These are phyloP conservation scores for Axea sp. DNA, from an alignment of 2,888 invertebrate genomes.

Conservation along the genomic window DNA sequence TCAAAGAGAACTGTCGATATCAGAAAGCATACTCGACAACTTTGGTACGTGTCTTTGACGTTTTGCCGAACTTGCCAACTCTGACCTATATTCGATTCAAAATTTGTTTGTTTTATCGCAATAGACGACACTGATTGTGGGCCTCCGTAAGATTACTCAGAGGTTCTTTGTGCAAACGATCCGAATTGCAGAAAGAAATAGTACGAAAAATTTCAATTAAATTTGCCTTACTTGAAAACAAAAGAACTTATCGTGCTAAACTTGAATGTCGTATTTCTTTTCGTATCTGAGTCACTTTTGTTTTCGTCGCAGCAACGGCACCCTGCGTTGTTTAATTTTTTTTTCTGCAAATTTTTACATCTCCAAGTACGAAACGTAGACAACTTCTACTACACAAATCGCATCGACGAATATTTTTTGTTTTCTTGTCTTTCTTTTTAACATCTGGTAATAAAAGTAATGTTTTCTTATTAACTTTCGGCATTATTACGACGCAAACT, in stretches of 20 bases:
- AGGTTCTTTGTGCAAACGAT: slow-evolving; percentile 23
- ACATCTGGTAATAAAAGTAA: too few species aligned
- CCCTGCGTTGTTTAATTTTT: too few species aligned
- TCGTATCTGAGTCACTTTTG: too few species aligned
- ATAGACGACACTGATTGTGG: slow-evolving; percentile 9
- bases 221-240: slow-evolving; percentile 6
- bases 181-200: slow-evolving; percentile 13
- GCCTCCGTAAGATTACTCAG: neutral
- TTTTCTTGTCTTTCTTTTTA: too few species aligned
- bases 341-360: too few species aligned
- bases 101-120: slow-evolving; percentile 57
- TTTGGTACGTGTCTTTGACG: slow-evolving; percentile 47
- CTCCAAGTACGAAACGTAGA: too few species aligned
- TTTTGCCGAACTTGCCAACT: slow-evolving; percentile 27
- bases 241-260: too few species aligned
- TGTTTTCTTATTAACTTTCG: slow-evolving; percentile 69
- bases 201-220: slow-evolving; percentile 31
- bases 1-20: slow-evolving; percentile 57
- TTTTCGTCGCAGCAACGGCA: too few species aligned
- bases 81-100: slow-evolving; percentile 44
- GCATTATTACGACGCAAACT: slow-evolving; percentile 65
- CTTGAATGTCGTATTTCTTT: too few species aligned
- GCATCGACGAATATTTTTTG: too few species aligned
- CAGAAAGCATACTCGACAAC: slow-evolving; percentile 36
- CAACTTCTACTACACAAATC: too few species aligned